These are phyloP conservation scores for Phasia obesa DNA, from an alignment of 2,888 invertebrate genomes.

Conservation along the genomic window DNA sequence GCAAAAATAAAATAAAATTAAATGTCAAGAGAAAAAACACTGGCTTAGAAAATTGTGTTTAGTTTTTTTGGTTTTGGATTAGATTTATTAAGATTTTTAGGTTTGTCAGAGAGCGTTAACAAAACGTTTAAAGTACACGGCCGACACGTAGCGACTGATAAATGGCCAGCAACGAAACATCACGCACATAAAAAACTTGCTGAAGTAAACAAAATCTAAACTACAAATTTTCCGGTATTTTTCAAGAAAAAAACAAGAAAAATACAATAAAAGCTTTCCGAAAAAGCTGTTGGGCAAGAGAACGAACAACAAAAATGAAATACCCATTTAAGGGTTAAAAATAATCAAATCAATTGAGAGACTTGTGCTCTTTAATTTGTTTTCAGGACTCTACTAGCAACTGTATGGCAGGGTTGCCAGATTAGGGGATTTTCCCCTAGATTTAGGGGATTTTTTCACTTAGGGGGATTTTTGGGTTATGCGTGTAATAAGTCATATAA, in stretches of 20 bases:
- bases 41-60: slow-evolving; percentile 2
- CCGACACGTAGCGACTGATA: slow-evolving; percentile 82
- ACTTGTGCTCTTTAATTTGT: no score
- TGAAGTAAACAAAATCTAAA: slow-evolving; percentile 57
- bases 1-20: slow-evolving; percentile 24
- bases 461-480: no score
- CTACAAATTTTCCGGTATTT: slow-evolving; percentile 42
- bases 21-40: slow-evolving; percentile 14
- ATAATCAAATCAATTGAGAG: background rate
- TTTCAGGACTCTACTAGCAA: no score
- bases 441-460: no score
- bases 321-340: slow-evolving; percentile 45
- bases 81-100: slow-evolving; percentile 6
- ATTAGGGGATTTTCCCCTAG: no score
- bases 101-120: slow-evolving; percentile 52
- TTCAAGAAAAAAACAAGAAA: slow-evolving; percentile 21
- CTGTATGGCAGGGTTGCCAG: background rate
- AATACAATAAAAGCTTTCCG: background rate
- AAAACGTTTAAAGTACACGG: slow-evolving; percentile 76
- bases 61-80: background rate
- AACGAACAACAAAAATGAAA: slow-evolving; percentile 9
- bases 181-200: slow-evolving; percentile 21
- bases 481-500: no score
- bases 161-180: slow-evolving; percentile 45
- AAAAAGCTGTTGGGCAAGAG: slow-evolving; percentile 5